A percentile compares a stretch with the other conserved stretches of the same genome.
Conservation (phyloP, 2,888 invertebrate genomes). For the Hipparchia semele region DNA sequence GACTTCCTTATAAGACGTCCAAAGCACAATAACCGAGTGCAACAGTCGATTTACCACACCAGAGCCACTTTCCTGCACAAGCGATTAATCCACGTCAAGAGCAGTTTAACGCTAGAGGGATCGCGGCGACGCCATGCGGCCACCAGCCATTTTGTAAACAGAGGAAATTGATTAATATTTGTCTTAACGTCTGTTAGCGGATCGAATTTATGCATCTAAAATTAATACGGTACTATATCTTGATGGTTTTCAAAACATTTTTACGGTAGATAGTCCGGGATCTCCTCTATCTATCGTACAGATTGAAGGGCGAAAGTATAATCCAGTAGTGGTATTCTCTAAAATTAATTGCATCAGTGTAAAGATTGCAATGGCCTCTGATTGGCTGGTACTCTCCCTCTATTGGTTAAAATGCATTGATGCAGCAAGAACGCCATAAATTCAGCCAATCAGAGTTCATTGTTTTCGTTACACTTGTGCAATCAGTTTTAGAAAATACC, state of each 20-base stretch:
- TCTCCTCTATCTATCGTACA: too few species aligned
- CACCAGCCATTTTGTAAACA: constrained; percentile 26
- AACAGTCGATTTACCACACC: constrained; percentile 34
- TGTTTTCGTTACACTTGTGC: too few species aligned
- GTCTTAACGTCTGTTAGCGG: constrained; percentile 12
- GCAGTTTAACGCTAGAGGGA: constrained; percentile 38
- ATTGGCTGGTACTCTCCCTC: too few species aligned
- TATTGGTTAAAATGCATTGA: too few species aligned
- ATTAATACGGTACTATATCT: neutral
- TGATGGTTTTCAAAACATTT: neutral
- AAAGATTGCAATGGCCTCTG: too few species aligned
- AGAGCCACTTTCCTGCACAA: constrained; percentile 33
- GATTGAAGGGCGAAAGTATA: too few species aligned
- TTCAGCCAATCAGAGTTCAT: too few species aligned
- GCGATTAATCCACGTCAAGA: constrained; percentile 36
- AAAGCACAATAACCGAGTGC: constrained; percentile 33
- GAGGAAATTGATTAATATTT: constrained; percentile 22
- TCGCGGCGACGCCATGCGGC: constrained; percentile 26
- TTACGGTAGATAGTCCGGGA: neutral
- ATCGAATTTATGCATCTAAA: constrained; percentile 9
- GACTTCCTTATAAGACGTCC: constrained; percentile 18
- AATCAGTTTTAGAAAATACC: too few species aligned
- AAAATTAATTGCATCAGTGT: too few species aligned
- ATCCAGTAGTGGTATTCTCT: too few species aligned
- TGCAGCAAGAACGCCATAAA: too few species aligned